Evolutionary conservation across 2,888 invertebrate species (phyloP).

Genomic region (Drosophila anomelani): DNA sequence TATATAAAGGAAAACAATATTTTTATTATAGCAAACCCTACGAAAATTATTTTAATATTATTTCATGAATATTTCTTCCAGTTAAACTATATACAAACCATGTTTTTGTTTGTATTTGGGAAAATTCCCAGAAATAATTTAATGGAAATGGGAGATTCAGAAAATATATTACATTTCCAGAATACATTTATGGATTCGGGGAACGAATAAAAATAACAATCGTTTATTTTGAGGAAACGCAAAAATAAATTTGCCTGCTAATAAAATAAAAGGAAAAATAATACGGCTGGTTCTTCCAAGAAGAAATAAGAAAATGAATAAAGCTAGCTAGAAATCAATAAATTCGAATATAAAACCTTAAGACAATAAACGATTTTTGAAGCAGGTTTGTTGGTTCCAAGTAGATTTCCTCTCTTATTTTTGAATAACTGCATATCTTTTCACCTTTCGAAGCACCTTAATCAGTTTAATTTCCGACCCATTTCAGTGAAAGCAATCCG

Average conservation of each 20-base stretch:
- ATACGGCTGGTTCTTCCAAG: not conserved
- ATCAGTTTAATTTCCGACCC: conserved; percentile 36
- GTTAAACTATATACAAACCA: not conserved
- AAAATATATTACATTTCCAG: conserved; percentile 5
- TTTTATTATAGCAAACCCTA: not conserved
- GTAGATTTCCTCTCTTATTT: not conserved
- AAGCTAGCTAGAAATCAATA: not conserved
- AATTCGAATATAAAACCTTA: not conserved
- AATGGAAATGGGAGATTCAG: not conserved
- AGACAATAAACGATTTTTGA: not conserved
- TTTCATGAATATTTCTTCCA: not conserved
- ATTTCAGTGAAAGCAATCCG: conserved; percentile 37
- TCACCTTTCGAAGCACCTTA: not conserved
- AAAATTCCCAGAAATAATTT: not conserved
- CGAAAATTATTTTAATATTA: not conserved
- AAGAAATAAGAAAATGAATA: not conserved
- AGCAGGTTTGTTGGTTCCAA: too few relatives aligned
- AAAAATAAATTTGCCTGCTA: not conserved
- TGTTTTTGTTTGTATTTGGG: not conserved
- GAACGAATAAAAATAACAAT: not conserved
- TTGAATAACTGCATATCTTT: not conserved
- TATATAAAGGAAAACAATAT: not conserved
- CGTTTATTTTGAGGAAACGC: not conserved
- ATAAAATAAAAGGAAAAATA: not conserved
- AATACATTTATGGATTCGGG: not conserved